Evolutionary conservation across 2,113 vertebrate species (phyloP), one percentile per base, ranked within the genome.

Genomic region (Sula dactylatra): DNA sequence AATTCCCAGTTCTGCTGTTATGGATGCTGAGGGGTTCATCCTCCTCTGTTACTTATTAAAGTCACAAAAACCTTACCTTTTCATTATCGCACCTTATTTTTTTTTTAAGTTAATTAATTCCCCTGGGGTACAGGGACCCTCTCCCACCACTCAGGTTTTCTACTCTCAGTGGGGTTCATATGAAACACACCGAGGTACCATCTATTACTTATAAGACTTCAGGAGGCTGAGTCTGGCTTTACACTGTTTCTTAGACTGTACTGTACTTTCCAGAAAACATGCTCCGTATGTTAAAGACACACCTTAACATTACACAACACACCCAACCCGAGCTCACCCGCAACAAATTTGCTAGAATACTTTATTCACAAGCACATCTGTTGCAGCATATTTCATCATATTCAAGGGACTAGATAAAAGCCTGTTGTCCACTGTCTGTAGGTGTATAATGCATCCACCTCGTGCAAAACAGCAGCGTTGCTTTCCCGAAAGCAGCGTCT

Each of bases 251-350:
- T 52, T 32, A 56, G 66, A 36, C 44, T 74, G 21, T 25, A 31
- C 38, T 27, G 32, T 22, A 25, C n/a, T 58, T 73, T 34, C 77
- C 72, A 87, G 62, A 66, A 86, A 85, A 82, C 32, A 34, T 1
- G 6, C 11, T 86, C n/a, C 4, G 1, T 52, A 4, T 42, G 31
- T 24, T 71, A 66, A 76, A 84, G 78, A 47, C 62, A 78, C 2
- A 2, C 40, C 40, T 61, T 52, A 50, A 45, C 8, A 7, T 54
- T 49, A 49, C 34, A 61, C 36, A 61, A 61, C 73, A 69, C 27
- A 13, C 26, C 32, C 31, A 82, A 64, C 16, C 24, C 0, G 0
- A 82, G 54, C 31, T 52, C 1, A 10, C 27, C 40, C 29, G 64
- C 50, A 27, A 40, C 62, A 65, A 59, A 66, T 32, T 77, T 59